Conservation (phyloP, 2,797 vertebrate genomes). For the Zenarchopterus dispar region DNA sequence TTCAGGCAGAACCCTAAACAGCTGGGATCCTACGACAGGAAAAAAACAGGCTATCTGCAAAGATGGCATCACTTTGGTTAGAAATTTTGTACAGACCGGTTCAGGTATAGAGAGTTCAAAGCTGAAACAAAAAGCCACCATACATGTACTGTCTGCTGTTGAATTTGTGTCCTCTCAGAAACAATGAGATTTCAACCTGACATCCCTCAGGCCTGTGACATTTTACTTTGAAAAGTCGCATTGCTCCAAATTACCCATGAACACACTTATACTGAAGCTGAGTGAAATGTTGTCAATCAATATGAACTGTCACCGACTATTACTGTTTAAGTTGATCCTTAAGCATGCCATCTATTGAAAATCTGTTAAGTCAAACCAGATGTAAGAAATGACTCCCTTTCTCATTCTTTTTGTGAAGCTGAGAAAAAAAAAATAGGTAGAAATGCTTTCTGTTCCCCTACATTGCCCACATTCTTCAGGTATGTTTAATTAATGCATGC, state of each 20-base stretch:
- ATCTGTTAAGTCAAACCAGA: slow-evolving; percentile 23
- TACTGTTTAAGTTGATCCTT: slow-evolving; percentile 62
- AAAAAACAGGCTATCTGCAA: slow-evolving; percentile 37
- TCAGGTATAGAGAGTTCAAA: slow-evolving; percentile 53
- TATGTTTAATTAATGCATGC: slow-evolving; percentile 76
- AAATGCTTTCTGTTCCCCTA: slow-evolving; percentile 55
- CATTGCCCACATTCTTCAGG: slow-evolving; percentile 55
- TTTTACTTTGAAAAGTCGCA: slow-evolving; percentile 33
- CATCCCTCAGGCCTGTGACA: slow-evolving; percentile 17
- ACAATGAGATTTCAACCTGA: slow-evolving; percentile 40
- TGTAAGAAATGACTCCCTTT: slow-evolving; percentile 29
- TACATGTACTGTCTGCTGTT: slow-evolving; percentile 20
- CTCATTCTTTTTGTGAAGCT: slow-evolving; percentile 39
- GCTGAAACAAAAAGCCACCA: slow-evolving; percentile 24
- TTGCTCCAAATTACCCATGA: slow-evolving; percentile 25
- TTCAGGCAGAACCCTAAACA: slow-evolving; percentile 39
- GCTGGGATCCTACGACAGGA: slow-evolving; percentile 29
- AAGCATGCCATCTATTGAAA: slow-evolving; percentile 12
- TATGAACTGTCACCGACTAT: slow-evolving; percentile 78
- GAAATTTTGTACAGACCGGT: slow-evolving; percentile 12
- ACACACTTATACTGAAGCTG: slow-evolving; percentile 20
- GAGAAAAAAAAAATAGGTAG: slow-evolving; percentile 19
- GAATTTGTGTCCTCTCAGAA: slow-evolving; percentile 35
- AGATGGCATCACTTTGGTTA: slow-evolving; percentile 23
- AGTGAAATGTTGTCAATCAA: slow-evolving; percentile 79